A percentile compares a stretch with the other conserved stretches of the same genome.
Conservation (phyloP, 1,140 invertebrate genomes). For the Sitobion miscanthi region DNA sequence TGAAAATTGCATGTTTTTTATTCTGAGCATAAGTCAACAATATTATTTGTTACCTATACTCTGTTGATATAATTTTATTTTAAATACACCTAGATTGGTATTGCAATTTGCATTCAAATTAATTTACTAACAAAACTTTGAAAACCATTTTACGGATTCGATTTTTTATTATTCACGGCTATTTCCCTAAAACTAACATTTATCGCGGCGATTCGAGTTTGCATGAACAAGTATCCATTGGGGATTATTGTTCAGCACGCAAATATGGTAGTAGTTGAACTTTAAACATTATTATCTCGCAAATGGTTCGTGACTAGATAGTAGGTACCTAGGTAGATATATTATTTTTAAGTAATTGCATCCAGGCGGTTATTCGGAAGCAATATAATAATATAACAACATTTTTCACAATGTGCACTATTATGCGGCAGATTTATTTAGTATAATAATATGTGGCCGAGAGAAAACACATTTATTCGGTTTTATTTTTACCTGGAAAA, state of each 20-base stretch:
- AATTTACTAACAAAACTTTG: neutral
- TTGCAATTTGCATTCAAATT: neutral
- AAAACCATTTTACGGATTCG: constrained; percentile 5
- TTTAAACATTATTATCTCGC: constrained; percentile 46
- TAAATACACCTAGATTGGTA: neutral
- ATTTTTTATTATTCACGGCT: neutral
- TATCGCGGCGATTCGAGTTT: constrained; percentile 22
- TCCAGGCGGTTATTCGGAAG: neutral
- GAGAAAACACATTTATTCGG: neutral
- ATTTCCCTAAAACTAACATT: constrained; percentile 5
- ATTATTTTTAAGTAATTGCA: neutral
- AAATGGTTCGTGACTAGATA: constrained; percentile 32
- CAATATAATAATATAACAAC: neutral
- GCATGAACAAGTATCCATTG: neutral
- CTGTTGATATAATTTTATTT: neutral
- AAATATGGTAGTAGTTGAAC: constrained; percentile 36
- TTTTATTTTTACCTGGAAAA: neutral
- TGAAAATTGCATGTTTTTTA: neutral
- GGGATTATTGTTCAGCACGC: constrained; percentile 17
- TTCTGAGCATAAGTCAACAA: neutral
- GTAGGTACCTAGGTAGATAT: neutral
- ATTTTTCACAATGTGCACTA: neutral
- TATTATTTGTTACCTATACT: neutral
- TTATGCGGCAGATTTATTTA: neutral
- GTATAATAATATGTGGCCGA: neutral